Base-by-base conservation (phyloP, 2,113 vertebrate genomes). In the Hippocampus comes region DNA sequence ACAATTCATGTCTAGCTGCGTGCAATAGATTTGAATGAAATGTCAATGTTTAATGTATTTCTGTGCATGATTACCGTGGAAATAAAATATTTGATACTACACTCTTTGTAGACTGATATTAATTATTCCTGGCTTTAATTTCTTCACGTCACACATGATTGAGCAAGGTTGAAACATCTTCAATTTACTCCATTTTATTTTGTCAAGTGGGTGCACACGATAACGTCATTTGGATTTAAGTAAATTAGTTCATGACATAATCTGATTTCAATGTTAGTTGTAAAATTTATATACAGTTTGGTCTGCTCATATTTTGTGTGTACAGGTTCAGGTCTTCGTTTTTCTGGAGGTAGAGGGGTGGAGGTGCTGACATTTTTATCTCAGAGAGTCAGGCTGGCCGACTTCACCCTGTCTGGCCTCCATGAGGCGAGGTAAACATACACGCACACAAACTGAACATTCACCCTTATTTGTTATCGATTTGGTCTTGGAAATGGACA, bases 311-410 rank as follows among this genome's bases (percentile, higher is more conserved):
- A 10, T 65, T 56, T 69, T 69, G 17, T 76, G 59, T 70, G 27
- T 9, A 2, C 18, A 43, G 67, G n/a, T 66, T 53, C 49, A 38
- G 41, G 64, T 14, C 63, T 15, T 43, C 11, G 14, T 15, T 25
- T 66, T 43, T 23, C 41, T 8, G 27, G 67, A 61, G n/a, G 34
- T 17, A 12, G 67, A 11, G 25, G 64, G 71, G 60, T 53, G 66
- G 74, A 72, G 77, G 34, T 65, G 27, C 5, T 48, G 66, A 21
- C 75, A 55, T 86, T 38, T 91, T 68, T 68, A 93, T 92, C 91
- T 91, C 48, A 1, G 1, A 34, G 34, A 67, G 38, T 75, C 92
- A 91, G 86, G 64, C 79, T 49, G 76, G 56, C 63, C 53, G 42
- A 15, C 68, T 41, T 80, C 63, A 73, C 76, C 67, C 74, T 73